Conservation (phyloP, 2,888 invertebrate genomes). For the Xestia c-nigrum region DNA sequence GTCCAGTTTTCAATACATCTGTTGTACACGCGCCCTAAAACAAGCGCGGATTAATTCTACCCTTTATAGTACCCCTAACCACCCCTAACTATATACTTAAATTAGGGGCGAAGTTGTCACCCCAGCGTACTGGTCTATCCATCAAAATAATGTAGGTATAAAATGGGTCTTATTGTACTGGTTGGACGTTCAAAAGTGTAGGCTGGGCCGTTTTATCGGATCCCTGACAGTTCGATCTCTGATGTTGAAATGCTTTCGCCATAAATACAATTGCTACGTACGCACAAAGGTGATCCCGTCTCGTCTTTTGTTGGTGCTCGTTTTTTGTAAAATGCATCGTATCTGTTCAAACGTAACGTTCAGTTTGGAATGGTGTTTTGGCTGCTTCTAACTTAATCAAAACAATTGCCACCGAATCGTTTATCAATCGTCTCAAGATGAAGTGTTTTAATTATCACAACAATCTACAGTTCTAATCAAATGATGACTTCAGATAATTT, state of each 20-base stretch:
- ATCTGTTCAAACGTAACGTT: conserved; percentile 15
- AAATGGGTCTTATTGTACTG: conserved; percentile 47
- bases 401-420: conserved; percentile 30
- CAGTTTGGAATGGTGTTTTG: conserved; percentile 11
- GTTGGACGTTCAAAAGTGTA: conserved; percentile 27
- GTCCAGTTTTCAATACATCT: conserved; percentile 54
- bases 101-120: conserved; percentile 68
- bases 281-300: conserved; percentile 48
- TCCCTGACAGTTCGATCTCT: conserved; percentile 56
- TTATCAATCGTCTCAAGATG: conserved; percentile 22
- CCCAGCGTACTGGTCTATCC: conserved; percentile 60
- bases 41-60: conserved; percentile 66
- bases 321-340: conserved; percentile 33
- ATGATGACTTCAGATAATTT: neutral
- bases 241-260: conserved; percentile 52
- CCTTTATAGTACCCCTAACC: conserved; percentile 64
- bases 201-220: conserved; percentile 31
- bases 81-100: conserved; percentile 63
- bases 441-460: conserved; percentile 40
- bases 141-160: conserved; percentile 62
- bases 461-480: conserved; percentile 1
- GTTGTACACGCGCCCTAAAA: conserved; percentile 59
- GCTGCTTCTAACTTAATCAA: conserved; percentile 23
- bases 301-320: conserved; percentile 22
- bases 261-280: conserved; percentile 55